These are phyloP conservation scores for Agonopterix heracliana DNA, from an alignment of 2,888 invertebrate species.

Conservation along the genomic window DNA sequence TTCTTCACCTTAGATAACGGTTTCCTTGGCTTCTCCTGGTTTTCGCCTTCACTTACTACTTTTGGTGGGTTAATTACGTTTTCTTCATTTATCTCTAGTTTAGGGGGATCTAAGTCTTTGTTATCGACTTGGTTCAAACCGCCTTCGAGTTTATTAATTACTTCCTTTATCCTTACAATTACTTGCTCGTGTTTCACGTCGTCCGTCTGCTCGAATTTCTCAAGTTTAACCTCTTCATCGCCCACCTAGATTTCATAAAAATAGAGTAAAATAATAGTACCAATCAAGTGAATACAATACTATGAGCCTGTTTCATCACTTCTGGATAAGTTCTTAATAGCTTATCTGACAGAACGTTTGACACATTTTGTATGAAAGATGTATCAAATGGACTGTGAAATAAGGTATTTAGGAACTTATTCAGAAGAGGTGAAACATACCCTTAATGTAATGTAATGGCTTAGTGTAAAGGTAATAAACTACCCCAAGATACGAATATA, in stretches of 20 bases:
- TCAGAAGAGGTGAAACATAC: no score
- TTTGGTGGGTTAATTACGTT: slow-evolving; percentile 1
- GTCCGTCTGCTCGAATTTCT: slow-evolving; percentile 55
- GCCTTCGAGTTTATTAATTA: slow-evolving; percentile 56
- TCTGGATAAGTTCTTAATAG: no score
- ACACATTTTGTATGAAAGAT: no score
- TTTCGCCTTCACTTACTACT: slow-evolving; percentile 4
- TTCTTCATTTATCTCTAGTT: slow-evolving; percentile 8
- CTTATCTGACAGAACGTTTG: no score
- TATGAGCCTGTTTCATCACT: no score
- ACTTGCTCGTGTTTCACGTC: slow-evolving; percentile 47
- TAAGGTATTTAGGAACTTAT: no score
- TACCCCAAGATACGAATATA: no score
- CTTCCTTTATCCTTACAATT: slow-evolving; percentile 60
- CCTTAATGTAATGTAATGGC: no score
- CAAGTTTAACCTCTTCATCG: slow-evolving; percentile 50
- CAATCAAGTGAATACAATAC: no score
- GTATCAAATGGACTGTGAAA: no score
- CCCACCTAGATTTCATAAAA: slow-evolving; percentile 29
- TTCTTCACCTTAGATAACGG: slow-evolving; percentile 44
- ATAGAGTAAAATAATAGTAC: background rate
- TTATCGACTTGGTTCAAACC: slow-evolving; percentile 35
- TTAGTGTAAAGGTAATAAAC: no score
- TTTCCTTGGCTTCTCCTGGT: slow-evolving; percentile 27
- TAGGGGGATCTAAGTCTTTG: slow-evolving; percentile 9